phyloP scores from a whole-genome alignment of 2,888 invertebrate genomes.

The Corythucha ciliata region DNA sequence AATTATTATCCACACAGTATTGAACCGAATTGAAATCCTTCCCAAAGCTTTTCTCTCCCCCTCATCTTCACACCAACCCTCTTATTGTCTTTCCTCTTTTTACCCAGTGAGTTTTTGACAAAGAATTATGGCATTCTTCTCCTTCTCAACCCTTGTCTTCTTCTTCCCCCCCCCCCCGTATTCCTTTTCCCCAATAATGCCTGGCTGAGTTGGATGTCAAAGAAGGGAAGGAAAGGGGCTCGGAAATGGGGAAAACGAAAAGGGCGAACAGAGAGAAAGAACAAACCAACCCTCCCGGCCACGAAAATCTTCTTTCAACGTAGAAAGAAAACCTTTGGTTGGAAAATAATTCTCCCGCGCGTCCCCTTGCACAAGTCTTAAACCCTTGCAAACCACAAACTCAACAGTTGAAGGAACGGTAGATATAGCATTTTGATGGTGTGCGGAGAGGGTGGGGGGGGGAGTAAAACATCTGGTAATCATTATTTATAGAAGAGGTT shows the following conservation, averaged over 20 bases:
- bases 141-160: slow-evolving; percentile 19
- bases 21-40: background rate
- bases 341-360: too few species aligned
- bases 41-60: slow-evolving; percentile 28
- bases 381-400: too few species aligned
- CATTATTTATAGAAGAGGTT: slow-evolving; percentile 24
- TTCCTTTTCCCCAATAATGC: background rate
- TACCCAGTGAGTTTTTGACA: slow-evolving; percentile 21
- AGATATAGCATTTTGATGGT: background rate
- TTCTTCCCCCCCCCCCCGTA: slow-evolving; percentile 10
- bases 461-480: slow-evolving; percentile 23
- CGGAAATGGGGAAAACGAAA: background rate
- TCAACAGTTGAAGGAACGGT: background rate
- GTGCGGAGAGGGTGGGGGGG: slow-evolving; percentile 5
- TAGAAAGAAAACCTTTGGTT: slow-evolving; percentile 19
- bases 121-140: slow-evolving; percentile 23
- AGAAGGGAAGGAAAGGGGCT: background rate
- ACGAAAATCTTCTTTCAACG: too few species aligned
- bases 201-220: background rate
- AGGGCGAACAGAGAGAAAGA: background rate
- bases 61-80: slow-evolving; percentile 26
- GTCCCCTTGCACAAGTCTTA: too few species aligned
- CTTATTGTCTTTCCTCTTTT: slow-evolving; percentile 23
- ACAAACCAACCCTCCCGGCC: background rate
- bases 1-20: background rate